phyloP scores from a whole-genome alignment of 2,888 invertebrate genomes.

The Tiliacea aurago region DNA sequence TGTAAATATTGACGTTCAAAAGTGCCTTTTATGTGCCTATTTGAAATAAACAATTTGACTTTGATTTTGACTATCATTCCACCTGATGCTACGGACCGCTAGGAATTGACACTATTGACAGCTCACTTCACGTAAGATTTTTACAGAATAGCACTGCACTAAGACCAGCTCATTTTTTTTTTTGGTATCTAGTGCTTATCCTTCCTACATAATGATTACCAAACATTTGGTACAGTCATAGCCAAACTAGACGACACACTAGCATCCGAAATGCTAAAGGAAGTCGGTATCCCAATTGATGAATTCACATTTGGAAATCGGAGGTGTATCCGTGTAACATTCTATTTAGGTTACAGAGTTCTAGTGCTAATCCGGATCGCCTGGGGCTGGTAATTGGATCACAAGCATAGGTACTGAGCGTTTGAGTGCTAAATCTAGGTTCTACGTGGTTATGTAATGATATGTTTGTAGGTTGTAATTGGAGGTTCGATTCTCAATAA shows the following conservation, averaged over 20 bases:
- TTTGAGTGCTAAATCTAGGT: slow-evolving; percentile 8
- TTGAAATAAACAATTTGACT: no score
- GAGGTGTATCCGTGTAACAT: background rate
- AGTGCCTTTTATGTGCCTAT: no score
- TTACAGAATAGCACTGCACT: no score
- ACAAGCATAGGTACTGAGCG: background rate
- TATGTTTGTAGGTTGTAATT: background rate
- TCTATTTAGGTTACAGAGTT: slow-evolving; percentile 15
- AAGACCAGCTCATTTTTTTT: no score
- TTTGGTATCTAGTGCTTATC: background rate
- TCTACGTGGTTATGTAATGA: background rate
- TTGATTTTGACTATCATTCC: no score
- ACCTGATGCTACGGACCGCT: no score
- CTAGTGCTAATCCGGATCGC: background rate
- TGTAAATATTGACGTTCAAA: no score
- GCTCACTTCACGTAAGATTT: no score
- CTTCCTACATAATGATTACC: background rate
- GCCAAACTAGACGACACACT: background rate
- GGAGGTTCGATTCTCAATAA: background rate
- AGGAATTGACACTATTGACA: no score
- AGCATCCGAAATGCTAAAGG: background rate
- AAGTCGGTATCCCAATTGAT: background rate
- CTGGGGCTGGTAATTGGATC: slow-evolving; percentile 14
- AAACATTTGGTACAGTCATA: background rate
- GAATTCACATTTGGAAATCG: background rate